Evolutionary conservation across 2,888 invertebrate genomes (phyloP), one percentile per base, ranked within the genome.

Genomic region (Eupithecia insigniata): DNA sequence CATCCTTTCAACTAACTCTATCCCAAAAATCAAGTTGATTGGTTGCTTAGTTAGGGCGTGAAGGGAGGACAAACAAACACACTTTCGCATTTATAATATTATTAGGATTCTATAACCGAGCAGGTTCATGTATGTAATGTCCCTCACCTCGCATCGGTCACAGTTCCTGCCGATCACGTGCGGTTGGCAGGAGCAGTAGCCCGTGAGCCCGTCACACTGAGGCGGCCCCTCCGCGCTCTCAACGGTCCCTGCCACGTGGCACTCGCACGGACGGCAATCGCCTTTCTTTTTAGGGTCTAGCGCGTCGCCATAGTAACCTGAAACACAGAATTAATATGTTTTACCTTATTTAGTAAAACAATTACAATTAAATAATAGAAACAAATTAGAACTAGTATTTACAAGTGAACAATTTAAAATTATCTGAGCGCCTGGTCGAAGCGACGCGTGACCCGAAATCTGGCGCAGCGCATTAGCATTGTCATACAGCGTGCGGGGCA

Each of bases 301-400:
- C 0, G 99, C 99, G 87, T 99, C 98, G 12, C 99, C 99, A 90
- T 97, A 99, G 94, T 96, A 99, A 76, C 98, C 97, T 96, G 69
- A 16, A 71, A 81, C 1, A 43, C 16, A 62, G 58, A 28, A 22
- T 5, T 30, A 30, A 18, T 16, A 28, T 30, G 30, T 60, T 60
- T 18, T 18, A 2, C 18, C 43, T 18, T 18, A 7, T 43, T 43
- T 18, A 43, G n/a, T n/a, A n/a, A n/a, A n/a, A n/a, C n/a, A n/a
- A n/a, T n/a, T n/a, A n/a, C n/a, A n/a, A n/a, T n/a, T 14, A 14
- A 34, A 34, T 1, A 34, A 10, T 32, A 32, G 0, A 3, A 2
- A 7, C 4, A 32, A 32, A 2, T 32, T 32, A 4, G n/a, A n/a
- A n/a, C n/a, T 4, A 7, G 32, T 3, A 32, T 32, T 32, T 32